Evolutionary conservation across 2,888 invertebrate genomes (phyloP), one percentile per base, ranked within the genome.

Genomic region (Drymonia ruficornis): DNA sequence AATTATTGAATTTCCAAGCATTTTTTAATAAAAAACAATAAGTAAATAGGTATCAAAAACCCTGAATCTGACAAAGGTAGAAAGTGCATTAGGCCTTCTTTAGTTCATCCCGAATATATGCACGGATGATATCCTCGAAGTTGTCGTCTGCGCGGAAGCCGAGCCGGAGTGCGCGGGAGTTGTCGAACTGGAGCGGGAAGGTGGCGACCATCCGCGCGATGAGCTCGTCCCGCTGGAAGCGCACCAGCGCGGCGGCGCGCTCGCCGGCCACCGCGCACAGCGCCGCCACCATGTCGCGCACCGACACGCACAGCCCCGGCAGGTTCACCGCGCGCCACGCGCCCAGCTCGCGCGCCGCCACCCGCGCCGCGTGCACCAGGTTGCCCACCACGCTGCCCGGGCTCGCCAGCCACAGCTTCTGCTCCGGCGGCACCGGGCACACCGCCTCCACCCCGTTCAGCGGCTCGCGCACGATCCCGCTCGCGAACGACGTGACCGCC

Each of bases 401-500:
- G 49, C 90, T 86, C 23, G 83, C 70, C 58, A 91, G 59, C 87
- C 86, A 91, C 54, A 90, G 23, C 44, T 76, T 70, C 57, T 77
- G 80, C n/a, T 76, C 76, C 19, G 64, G 61, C 13, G 67, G 65
- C 43, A 91, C 90, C 0, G 91, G 91, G 43, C 84, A 79, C 43
- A 69, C 55, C 2, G 81, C 75, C 28, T 51, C 55, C 28, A 67
- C 56, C 1, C 89, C 87, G 3, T 76, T 73, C 51, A 91, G 67
- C 15, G 91, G 88, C 57, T 89, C 89, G 18, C 91, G 81, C 38
- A 91, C 72, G n/a, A 90, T 71, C 1, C 84, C 87, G 67, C 89
- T 89, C 2, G 84, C 91, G 55, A 84, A 91, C 43, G 89, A 89
- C n/a, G 91, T 88, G 40, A 90, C 82, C 0, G 91, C 91, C 16